phyloP scores from a whole-genome alignment of 2,113 vertebrate species.

The Uropsilus gracilis region DNA sequence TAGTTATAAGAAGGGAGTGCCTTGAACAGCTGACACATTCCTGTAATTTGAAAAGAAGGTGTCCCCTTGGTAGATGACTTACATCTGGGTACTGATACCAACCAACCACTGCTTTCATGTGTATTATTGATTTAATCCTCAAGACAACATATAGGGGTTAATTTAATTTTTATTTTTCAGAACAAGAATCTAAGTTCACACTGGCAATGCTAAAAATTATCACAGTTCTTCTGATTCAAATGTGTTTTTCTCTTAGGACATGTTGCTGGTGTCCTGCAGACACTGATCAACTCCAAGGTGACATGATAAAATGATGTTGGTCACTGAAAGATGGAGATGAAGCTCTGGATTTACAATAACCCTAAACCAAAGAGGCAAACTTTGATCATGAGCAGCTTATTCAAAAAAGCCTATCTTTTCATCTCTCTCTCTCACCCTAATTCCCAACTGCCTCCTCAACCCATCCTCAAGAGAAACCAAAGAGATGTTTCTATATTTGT shows the following conservation, averaged over 20 bases:
- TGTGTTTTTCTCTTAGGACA: neutral
- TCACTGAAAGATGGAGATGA: neutral
- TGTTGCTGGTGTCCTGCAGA: neutral
- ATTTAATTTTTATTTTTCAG: slow-evolving; percentile 36
- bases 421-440: neutral
- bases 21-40: neutral
- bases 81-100: slow-evolving; percentile 2
- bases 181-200: slow-evolving; percentile 30
- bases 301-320: slow-evolving; percentile 16
- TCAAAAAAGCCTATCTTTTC: neutral
- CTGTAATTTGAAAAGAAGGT: neutral
- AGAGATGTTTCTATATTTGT: slow-evolving; percentile 53
- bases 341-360: slow-evolving; percentile 9
- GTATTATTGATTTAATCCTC: slow-evolving; percentile 28
- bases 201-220: neutral
- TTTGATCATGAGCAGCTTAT: neutral
- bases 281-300: neutral
- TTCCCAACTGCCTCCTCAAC: neutral
- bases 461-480: neutral
- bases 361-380: neutral
- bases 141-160: neutral
- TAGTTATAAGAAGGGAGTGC: neutral
- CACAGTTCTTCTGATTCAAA: neutral
- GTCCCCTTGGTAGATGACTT: slow-evolving; percentile 6
- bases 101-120: neutral